Base-by-base conservation (phyloP, 2,888 invertebrate genomes). In the Sinopyrophorus schimmeli region DNA sequence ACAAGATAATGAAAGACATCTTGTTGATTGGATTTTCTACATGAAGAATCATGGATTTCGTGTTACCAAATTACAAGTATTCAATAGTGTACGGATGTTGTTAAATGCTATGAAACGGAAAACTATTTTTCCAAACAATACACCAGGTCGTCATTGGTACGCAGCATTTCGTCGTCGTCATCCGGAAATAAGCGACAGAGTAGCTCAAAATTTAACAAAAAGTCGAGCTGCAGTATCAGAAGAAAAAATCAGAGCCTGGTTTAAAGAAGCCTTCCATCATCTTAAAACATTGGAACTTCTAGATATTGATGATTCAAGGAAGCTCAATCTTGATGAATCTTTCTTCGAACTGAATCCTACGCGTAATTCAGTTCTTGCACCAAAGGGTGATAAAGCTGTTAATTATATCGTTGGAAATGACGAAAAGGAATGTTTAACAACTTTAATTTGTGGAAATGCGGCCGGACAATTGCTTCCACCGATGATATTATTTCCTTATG, bases 341-440 rank as follows among this genome's bases (percentile, higher is more conserved):
- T 17, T 18, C 17, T 18, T 32, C 14, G 10, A 7, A 2, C 12
- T 32, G 18, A 12, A 2, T n/a, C 32, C 18, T 6, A 32, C 16
- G 18, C 10, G 18, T 4, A 2, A 5, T 32, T 7, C 5, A 16
- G 14, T 32, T 32, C 3, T 32, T 3, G 17, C 35, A 62, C 18
- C 53, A 67, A 63, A 61, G 68, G 64, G 20, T 59, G 62, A n/a
- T 4, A 66, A 66, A 53, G 49, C 59, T 20, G 52, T 64, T 10
- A 64, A 67, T 32, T 32, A 32, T 23, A 44, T 41, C 16, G 51
- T 55, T 20, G 60, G 55, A 3, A 60, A 62, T 42, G 64, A 69
- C 37, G 63, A 64, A 23, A 63, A 66, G 48, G 63, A 65, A 34
- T 61, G 59, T 46, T 11, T 66, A 11, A 66, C 66, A 5, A 55